Evolutionary conservation across 2,888 invertebrate genomes (phyloP).

Genomic region (Aleiodes alternator): DNA sequence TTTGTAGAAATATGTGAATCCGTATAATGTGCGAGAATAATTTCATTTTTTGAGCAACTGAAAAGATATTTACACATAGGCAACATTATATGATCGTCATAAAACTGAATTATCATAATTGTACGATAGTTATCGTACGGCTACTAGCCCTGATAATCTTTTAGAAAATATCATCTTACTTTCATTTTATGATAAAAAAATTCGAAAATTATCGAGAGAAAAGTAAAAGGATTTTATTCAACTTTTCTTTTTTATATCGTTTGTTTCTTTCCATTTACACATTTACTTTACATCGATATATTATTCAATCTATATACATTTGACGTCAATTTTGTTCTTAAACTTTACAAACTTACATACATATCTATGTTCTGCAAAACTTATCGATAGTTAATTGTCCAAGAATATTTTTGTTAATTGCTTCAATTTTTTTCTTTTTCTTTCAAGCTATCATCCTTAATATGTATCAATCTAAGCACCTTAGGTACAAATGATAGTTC

Average conservation of each 20-base stretch:
- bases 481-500: conserved; percentile 75
- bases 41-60: too few species aligned
- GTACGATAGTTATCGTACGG: too few species aligned
- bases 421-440: background rate
- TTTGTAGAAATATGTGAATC: too few species aligned
- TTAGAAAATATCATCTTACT: too few species aligned
- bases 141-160: too few species aligned
- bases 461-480: conserved; percentile 68
- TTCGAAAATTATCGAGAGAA: background rate
- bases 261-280: conserved; percentile 54
- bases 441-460: background rate
- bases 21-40: too few species aligned
- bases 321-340: conserved; percentile 58
- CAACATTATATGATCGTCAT: too few species aligned
- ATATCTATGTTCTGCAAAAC: background rate
- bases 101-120: too few species aligned
- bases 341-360: conserved; percentile 36
- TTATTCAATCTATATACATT: conserved; percentile 74
- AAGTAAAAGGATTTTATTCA: background rate
- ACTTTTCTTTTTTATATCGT: background rate
- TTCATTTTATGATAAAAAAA: background rate
- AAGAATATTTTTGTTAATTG: conserved; percentile 3
- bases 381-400: background rate
- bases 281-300: conserved; percentile 70
- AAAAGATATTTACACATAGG: too few species aligned